These are phyloP conservation scores for Litocranius walleri DNA, from an alignment of 2,113 vertebrate genomes.

Conservation along the genomic window DNA sequence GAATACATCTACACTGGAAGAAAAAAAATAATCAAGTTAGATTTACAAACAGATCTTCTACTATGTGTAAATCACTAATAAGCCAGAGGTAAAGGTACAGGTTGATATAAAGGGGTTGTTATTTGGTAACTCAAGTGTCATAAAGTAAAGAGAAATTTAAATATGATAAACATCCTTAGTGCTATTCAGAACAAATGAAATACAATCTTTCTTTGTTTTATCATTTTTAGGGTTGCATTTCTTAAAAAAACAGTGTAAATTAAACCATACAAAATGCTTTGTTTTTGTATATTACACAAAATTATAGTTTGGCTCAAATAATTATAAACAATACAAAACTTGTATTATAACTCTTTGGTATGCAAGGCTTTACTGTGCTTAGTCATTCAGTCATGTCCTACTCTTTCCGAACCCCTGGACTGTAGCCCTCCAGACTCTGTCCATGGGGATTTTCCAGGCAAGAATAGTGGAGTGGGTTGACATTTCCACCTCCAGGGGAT, in stretches of 20 bases:
- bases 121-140: neutral
- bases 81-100: neutral
- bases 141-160: neutral
- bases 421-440: neutral
- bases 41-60: neutral
- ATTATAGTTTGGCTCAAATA: neutral
- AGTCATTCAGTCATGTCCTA: neutral
- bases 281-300: neutral
- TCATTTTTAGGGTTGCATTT: neutral
- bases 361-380: neutral
- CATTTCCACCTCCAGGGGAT: neutral
- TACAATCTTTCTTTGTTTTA: neutral
- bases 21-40: neutral
- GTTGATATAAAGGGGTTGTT: neutral
- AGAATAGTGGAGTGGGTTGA: neutral
- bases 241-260: neutral
- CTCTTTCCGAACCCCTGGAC: accelerated
- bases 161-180: neutral
- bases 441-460: neutral
- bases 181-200: neutral
- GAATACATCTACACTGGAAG: neutral
- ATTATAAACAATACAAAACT: neutral
- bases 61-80: neutral
- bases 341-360: neutral
- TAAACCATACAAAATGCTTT: neutral